These are phyloP conservation scores for Cassiopea xamachana DNA, from an alignment of 30 jellyfish, hydroid and myxozoan genomes.

Conservation along the genomic window DNA sequence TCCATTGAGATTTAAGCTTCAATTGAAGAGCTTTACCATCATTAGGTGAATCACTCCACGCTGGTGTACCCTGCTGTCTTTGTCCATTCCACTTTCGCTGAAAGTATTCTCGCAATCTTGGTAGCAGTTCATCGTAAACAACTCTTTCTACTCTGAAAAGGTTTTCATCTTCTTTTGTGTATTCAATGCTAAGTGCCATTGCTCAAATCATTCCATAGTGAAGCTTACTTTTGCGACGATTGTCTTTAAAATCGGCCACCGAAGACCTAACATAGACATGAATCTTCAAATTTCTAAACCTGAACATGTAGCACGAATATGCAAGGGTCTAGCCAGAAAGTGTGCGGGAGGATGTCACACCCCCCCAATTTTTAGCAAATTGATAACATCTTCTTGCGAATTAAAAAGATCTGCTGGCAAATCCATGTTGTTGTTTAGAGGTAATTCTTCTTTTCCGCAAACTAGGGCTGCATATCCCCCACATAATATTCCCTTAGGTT, in stretches of 20 bases:
- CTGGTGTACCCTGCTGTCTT: background rate
- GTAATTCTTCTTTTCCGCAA: too few species aligned
- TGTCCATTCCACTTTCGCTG: conserved; percentile 8
- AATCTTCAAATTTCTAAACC: background rate
- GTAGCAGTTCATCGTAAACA: conserved; percentile 12
- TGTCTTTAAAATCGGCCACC: background rate
- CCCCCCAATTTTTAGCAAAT: too few species aligned
- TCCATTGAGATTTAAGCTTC: background rate
- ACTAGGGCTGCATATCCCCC: too few species aligned
- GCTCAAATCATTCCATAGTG: background rate
- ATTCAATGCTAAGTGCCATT: background rate
- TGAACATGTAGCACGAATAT: background rate
- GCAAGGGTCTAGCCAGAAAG: background rate
- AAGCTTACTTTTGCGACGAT: background rate
- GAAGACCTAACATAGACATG: background rate
- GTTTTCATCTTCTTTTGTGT: conserved; percentile 3
- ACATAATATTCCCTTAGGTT: too few species aligned
- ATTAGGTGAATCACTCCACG: conserved; percentile 18
- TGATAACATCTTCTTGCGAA: too few species aligned
- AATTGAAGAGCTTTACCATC: conserved; percentile 10
- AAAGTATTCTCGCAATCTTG: conserved; percentile 4
- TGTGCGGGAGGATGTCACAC: background rate
- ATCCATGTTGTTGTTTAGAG: too few species aligned
- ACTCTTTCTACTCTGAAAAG: conserved; percentile 9
- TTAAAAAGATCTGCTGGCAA: too few species aligned